A percentile compares a stretch with the other conserved stretches of the same genome.
Evolutionary conservation across 2,888 invertebrate species (phyloP).

Genomic region (Drosophila nigricruria): DNA sequence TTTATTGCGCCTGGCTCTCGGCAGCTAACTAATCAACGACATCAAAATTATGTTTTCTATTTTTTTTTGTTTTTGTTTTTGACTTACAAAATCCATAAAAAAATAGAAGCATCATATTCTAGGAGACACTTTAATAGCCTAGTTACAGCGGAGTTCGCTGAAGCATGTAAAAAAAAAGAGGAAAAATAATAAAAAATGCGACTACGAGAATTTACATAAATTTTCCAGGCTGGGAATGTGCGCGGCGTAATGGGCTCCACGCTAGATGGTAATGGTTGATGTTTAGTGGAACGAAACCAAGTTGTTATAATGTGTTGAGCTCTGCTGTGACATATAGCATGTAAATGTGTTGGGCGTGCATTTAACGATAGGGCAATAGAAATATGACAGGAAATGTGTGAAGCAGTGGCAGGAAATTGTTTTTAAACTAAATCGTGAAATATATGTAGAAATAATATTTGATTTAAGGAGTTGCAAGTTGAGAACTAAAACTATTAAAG

Average conservation of each 20-base stretch:
- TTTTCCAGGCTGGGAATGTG: slow-evolving; percentile 22
- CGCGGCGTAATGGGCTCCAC: slow-evolving; percentile 18
- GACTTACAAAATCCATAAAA: slow-evolving; percentile 43
- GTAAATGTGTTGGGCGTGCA: slow-evolving; percentile 7
- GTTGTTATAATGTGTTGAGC: slow-evolving; percentile 25
- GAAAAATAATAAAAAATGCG: slow-evolving; percentile 7
- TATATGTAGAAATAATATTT: not conserved
- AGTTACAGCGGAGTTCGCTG: slow-evolving; percentile 8
- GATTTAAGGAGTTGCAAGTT: too few species aligned
- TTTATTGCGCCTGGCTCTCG: slow-evolving; percentile 37
- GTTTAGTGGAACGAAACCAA: slow-evolving; percentile 27
- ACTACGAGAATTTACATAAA: slow-evolving; percentile 21
- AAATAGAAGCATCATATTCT: slow-evolving; percentile 12
- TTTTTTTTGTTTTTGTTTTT: slow-evolving; percentile 18
- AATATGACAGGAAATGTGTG: slow-evolving; percentile 14
- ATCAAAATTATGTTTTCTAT: slow-evolving; percentile 47
- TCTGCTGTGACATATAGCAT: slow-evolving; percentile 11
- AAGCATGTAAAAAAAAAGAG: slow-evolving; percentile 9
- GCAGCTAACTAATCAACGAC: slow-evolving; percentile 43
- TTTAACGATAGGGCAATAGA: slow-evolving; percentile 6
- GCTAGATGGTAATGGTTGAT: slow-evolving; percentile 20
- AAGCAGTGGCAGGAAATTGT: not conserved
- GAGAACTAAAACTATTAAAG: too few species aligned
- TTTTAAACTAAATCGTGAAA: not conserved
- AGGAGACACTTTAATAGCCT: slow-evolving; percentile 30